Evolutionary conservation across 2,888 invertebrate species (phyloP).

Genomic region (Craniophora ligustri): DNA sequence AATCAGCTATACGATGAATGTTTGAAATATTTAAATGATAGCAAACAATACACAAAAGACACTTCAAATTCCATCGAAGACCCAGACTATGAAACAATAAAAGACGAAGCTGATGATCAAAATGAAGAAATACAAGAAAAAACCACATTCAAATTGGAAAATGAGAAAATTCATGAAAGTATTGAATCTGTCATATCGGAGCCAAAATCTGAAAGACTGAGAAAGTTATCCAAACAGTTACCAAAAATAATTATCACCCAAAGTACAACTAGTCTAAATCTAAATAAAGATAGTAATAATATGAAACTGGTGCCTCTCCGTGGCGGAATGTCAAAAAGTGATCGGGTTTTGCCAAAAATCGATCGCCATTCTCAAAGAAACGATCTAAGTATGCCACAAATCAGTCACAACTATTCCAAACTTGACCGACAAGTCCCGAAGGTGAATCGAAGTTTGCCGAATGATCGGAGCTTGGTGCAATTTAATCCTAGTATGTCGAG

Average conservation of each 20-base stretch:
- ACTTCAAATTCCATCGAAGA: slow-evolving; percentile 44
- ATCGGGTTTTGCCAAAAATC: slow-evolving; percentile 20
- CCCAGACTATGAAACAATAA: slow-evolving; percentile 67
- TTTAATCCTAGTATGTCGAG: slow-evolving; percentile 20
- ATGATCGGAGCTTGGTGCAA: slow-evolving; percentile 1
- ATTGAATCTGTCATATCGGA: slow-evolving; percentile 65
- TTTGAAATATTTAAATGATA: slow-evolving; percentile 70
- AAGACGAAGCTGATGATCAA: slow-evolving; percentile 52
- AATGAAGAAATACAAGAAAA: slow-evolving; percentile 39
- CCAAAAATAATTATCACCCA: slow-evolving; percentile 83
- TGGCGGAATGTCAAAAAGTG: slow-evolving; percentile 24
- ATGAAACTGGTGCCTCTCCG: slow-evolving; percentile 20
- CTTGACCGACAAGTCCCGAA: not conserved
- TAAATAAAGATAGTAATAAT: slow-evolving; percentile 21
- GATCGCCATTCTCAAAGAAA: slow-evolving; percentile 18
- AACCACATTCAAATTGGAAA: slow-evolving; percentile 67
- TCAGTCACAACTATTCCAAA: slow-evolving; percentile 8
- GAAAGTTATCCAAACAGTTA: slow-evolving; percentile 76
- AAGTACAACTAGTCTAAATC: slow-evolving; percentile 73
- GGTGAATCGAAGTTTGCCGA: slow-evolving; percentile 6
- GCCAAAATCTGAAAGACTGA: slow-evolving; percentile 71
- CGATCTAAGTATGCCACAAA: slow-evolving; percentile 28
- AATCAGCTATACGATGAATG: slow-evolving; percentile 81
- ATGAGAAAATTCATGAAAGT: slow-evolving; percentile 71
- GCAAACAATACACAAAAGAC: slow-evolving; percentile 10